phyloP scores from a whole-genome alignment of 2,113 vertebrate species.

The Aegypius monachus region DNA sequence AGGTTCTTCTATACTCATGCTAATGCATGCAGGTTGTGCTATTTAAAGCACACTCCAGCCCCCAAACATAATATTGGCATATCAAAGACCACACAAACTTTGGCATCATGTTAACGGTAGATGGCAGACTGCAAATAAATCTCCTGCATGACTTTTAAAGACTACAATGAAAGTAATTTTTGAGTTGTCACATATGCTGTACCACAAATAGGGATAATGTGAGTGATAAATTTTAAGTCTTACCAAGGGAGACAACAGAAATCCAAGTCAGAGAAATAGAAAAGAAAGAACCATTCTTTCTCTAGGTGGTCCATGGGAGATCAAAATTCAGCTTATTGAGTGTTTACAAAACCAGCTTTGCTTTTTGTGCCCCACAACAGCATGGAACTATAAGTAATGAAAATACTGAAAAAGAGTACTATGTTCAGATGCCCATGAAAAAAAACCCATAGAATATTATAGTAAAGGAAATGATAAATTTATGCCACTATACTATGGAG shows the following conservation, averaged over 20 bases:
- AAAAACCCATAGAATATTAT: neutral
- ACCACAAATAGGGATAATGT: neutral
- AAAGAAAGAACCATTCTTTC: neutral
- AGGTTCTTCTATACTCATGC: neutral
- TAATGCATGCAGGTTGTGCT: neutral
- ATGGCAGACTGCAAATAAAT: neutral
- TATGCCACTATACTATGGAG: neutral
- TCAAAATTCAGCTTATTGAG: neutral
- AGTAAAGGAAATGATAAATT: neutral
- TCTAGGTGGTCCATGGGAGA: neutral
- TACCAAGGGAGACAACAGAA: neutral
- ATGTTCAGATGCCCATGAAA: neutral
- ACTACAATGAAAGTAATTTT: neutral
- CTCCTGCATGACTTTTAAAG: neutral
- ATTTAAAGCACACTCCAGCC: neutral
- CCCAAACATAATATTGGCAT: neutral
- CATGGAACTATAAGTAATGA: neutral
- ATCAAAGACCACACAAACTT: neutral
- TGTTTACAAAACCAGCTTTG: neutral
- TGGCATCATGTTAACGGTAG: neutral
- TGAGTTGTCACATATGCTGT: neutral
- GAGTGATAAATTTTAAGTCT: neutral
- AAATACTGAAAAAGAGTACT: neutral
- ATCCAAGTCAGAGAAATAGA: neutral
- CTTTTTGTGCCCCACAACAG: neutral